phyloP scores from a whole-genome alignment of 2,797 vertebrate species.

The Pangasius djambal region DNA sequence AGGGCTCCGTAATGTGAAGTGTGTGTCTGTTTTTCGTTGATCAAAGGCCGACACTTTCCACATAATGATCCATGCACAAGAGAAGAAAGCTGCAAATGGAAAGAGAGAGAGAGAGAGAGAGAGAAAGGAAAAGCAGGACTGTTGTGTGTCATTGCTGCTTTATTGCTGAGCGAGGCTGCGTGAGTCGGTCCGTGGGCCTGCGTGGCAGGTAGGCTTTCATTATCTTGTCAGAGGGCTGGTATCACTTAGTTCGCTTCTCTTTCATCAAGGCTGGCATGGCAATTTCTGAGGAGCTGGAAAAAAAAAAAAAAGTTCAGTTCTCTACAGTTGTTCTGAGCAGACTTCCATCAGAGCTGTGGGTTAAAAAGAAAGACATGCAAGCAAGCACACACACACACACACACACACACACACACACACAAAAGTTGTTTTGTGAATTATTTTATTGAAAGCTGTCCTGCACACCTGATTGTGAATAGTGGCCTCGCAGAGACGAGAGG shows the following conservation, averaged over 20 bases:
- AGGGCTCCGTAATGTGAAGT: not conserved
- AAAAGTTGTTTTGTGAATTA: not conserved
- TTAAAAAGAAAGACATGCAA: constrained; percentile 25
- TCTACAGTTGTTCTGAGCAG: constrained; percentile 37
- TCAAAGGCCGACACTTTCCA: constrained; percentile 21
- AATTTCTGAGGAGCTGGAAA: constrained; percentile 43
- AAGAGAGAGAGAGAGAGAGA: not conserved
- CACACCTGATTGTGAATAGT: constrained; percentile 21
- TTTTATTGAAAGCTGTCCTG: constrained; percentile 20
- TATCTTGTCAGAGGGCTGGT: constrained; percentile 44
- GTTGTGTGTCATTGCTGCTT: constrained; percentile 26
- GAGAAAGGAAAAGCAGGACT: not conserved
- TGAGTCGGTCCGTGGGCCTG: constrained; percentile 15
- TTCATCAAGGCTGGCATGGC: constrained; percentile 49
- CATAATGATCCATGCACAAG: constrained; percentile 25
- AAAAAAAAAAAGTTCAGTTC: constrained; percentile 27
- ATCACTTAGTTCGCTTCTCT: constrained; percentile 34
- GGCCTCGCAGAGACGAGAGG: constrained; percentile 45
- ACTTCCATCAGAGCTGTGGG: constrained; percentile 49
- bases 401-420: constrained; percentile 35
- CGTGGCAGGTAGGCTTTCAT: constrained; percentile 43
- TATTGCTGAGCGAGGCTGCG: constrained; percentile 1
- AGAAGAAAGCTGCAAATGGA: constrained; percentile 21
- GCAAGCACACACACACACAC: constrained; percentile 23
- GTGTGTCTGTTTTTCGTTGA: constrained; percentile 16